Base-by-base conservation (phyloP, 1,140 invertebrate species). In the Ectropis grisescens region DNA sequence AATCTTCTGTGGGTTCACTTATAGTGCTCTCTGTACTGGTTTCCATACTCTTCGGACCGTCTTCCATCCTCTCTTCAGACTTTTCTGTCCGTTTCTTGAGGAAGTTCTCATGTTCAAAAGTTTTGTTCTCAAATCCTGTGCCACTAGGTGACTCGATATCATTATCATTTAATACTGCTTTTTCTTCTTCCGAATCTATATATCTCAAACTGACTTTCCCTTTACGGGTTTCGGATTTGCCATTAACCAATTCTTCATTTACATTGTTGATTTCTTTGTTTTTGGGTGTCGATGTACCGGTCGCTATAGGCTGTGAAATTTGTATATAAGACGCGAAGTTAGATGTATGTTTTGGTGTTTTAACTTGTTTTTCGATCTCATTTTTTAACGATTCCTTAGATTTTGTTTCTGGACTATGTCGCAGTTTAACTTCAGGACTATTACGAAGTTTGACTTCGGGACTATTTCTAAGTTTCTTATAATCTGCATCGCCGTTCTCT, bases 301-400 rank as follows among this genome's bases (percentile, higher is more conserved):
- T 66, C 0, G 70, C 67, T 12, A 70, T 41, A 0, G 80, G 76
- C 34, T 81, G 74, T 1, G 81, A 83, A 27, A 84, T 76, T 40
- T 85, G 84, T 48, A 87, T 87, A 45, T 85, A 87, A 2, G 84
- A 86, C 31, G 85, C 84, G 41, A 85, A 86, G 51, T 86, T 84
- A 14, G 82, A 82, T 1, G 79, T 82, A 25, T 84, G 80, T 42
- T 82, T 82, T 8, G 72, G 65, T 10, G 60, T 46, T 48, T 75
- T 75, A 1, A 67, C 62, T 47, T 81, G 72, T 27, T 79, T 82
- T 10, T 82, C 76, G 37, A 83, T 80, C 47, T 82, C 81, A 13
- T 59, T 82, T 43, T 76, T 82, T 4, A 82, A 25, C 7, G 47
- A 49, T 33, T 67, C 60, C 46, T 67, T 80, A 24, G 46, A 37